phyloP scores from a whole-genome alignment of 2,888 invertebrate species.

The Sialis lutaria region DNA sequence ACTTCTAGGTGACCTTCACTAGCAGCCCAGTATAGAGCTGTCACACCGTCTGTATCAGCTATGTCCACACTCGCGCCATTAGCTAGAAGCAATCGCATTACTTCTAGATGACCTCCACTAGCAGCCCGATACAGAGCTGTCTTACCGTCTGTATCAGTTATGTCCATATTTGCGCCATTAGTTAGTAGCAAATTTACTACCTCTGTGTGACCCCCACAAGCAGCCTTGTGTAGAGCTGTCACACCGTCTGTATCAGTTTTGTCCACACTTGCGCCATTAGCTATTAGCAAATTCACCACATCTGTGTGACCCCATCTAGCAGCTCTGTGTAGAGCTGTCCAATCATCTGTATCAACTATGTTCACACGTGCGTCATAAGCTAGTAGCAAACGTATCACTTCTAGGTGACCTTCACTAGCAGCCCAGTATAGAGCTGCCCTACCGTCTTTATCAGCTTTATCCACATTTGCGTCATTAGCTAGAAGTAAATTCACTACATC shows the following conservation, averaged over 20 bases:
- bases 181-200: constrained; percentile 60
- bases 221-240: constrained; percentile 83
- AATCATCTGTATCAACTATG: too few species aligned
- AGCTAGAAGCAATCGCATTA: constrained; percentile 54
- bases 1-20: constrained; percentile 88
- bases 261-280: constrained; percentile 48
- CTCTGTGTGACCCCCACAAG: constrained; percentile 86
- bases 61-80: constrained; percentile 49
- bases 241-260: constrained; percentile 78
- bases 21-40: constrained; percentile 83
- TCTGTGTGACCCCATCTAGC: background rate
- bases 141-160: constrained; percentile 73
- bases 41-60: constrained; percentile 80
- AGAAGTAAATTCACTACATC: background rate
- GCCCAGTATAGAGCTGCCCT: too few species aligned
- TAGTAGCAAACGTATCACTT: background rate
- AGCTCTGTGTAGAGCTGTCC: background rate
- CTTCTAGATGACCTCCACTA: constrained; percentile 94
- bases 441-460: background rate
- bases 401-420: background rate
- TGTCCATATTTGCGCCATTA: constrained; percentile 41
- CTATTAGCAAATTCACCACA: constrained; percentile 20
- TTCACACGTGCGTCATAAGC: too few species aligned
- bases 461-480: background rate
- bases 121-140: constrained; percentile 87